Base-by-base conservation (phyloP, 2,888 invertebrate genomes). In the Heteropelma amictum region DNA sequence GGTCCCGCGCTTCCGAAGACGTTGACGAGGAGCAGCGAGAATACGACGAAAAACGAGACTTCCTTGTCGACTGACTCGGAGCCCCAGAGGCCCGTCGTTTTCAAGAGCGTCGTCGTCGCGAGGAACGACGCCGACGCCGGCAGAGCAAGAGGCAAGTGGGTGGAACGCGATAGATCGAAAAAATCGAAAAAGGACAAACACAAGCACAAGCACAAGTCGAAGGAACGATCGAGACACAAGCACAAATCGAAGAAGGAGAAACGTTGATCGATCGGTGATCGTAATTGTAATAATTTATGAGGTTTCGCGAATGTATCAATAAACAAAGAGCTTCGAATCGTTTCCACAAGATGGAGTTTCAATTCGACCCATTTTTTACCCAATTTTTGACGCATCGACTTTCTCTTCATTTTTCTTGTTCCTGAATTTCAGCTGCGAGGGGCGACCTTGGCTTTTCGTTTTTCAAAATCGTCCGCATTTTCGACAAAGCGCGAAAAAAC, bases 1-100 rank as follows among this genome's bases (percentile, higher is more conserved):
- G 93, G 93, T 0, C 93, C 93, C 0, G 91, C 90, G 83, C 90
- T 93, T 77, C 93, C 93, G 0, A 90, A 91, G 7, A 90, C 87
- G 30, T 80, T 82, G 7, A 7, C 79, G 4, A 81, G 76, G 49
- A 68, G 17, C n/a, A 77, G 76, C 5, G 77, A 79, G 38, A 26
- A 42, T 10, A 2, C 30, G 5, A 19, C 40, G 7, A 12, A 60
- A 1, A 65, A 75, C 12, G 61, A 54, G 6, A 21, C 42, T 6
- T 42, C 67, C 12, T 67, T 54, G 7, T 58, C 71, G 6, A 70
- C 60, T 0, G 60, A 58, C 21, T 68, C 42, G 0, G 71, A 79
- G 42, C n/a, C 7, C 5, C 71, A 60, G 0, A 86, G 78, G 53
- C 81, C 84, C 14, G 51, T n/a, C n/a, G n/a, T 83, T 23, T 86